phyloP scores from a whole-genome alignment of 2,113 vertebrate genomes.

The Etheostoma spectabile region DNA sequence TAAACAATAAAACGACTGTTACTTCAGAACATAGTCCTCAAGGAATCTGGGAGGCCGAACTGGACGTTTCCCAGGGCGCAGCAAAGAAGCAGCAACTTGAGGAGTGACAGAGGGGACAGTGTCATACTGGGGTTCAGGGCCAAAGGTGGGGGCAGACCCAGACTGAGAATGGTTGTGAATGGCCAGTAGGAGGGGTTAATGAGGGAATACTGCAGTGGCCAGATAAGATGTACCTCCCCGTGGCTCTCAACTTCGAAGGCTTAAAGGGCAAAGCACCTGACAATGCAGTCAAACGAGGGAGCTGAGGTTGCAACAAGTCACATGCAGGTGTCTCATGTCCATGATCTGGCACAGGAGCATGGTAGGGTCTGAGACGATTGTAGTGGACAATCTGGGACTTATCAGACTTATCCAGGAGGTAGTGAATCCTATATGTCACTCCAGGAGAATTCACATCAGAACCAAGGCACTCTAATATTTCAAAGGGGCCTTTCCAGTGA shows the following conservation, averaged over 20 bases:
- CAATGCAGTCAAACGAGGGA: background rate
- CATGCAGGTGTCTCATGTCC: background rate
- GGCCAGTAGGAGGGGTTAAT: background rate
- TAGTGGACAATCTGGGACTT: background rate
- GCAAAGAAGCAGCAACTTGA: no score
- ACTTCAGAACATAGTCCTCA: no score
- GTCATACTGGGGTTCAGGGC: no score
- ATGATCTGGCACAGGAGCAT: background rate
- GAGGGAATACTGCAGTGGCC: background rate
- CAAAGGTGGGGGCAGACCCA: no score
- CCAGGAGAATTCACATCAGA: background rate
- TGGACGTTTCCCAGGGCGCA: no score
- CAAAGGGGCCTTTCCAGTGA: constrained; percentile 3
- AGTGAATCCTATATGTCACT: background rate
- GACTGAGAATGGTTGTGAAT: no score
- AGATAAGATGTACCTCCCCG: background rate
- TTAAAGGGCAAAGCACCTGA: background rate
- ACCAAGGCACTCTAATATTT: constrained; percentile 3
- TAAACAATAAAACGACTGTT: no score
- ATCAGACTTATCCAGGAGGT: background rate
- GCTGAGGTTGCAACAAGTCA: background rate
- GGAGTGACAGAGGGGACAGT: no score
- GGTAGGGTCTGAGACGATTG: background rate
- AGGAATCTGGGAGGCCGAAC: no score
- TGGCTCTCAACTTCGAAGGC: background rate